Evolutionary conservation across 2,113 vertebrate species (phyloP).

Genomic region (Mobula birostris): DNA sequence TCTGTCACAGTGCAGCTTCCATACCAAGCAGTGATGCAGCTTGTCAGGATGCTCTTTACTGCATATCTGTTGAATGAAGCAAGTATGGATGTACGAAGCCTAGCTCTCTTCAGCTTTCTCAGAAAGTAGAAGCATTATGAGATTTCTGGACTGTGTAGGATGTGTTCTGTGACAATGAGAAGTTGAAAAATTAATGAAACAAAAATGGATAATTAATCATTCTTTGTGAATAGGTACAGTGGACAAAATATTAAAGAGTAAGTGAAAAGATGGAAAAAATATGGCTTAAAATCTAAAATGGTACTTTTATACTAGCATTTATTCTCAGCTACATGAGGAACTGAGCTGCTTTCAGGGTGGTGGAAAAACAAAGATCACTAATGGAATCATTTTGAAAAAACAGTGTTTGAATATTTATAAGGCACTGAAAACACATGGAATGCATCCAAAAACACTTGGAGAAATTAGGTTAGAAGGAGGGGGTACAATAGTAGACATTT

Average conservation of each 20-base stretch:
- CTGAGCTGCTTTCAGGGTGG: not conserved
- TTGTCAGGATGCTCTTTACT: no score
- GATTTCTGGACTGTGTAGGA: no score
- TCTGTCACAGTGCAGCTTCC: no score
- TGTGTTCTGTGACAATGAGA: not conserved
- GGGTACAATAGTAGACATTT: not conserved
- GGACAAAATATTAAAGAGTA: not conserved
- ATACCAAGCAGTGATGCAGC: no score
- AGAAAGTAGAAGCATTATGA: no score
- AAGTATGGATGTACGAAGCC: no score
- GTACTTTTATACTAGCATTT: not conserved
- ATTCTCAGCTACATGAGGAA: not conserved
- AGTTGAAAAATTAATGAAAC: not conserved
- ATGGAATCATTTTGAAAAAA: not conserved
- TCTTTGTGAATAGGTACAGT: not conserved
- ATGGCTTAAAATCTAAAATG: not conserved
- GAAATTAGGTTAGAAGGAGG: not conserved
- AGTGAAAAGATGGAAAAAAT: not conserved
- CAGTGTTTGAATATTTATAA: not conserved
- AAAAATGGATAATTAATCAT: not conserved
- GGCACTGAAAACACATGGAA: not conserved
- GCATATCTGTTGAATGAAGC: no score
- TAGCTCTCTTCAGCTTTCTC: no score
- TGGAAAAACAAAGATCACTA: not conserved
- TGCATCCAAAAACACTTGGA: not conserved